Base-by-base conservation (phyloP, 2,888 invertebrate species). In the Nebria brevicollis region DNA sequence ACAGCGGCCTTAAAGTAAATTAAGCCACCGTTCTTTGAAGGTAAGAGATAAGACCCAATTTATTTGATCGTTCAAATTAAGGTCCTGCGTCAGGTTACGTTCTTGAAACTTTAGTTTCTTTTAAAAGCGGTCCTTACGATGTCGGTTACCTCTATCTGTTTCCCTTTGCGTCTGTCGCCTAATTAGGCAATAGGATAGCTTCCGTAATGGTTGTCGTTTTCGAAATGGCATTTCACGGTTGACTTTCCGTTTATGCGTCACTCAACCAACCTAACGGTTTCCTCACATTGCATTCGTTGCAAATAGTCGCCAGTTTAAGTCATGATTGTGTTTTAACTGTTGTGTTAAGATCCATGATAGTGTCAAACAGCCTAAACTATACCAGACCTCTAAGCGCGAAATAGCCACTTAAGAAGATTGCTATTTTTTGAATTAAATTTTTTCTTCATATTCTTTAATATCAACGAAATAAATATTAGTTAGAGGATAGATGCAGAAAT, bases 1-100 rank as follows among this genome's bases (percentile, higher is more conserved):
- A 34, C 34, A 34, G 34, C 81, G 43, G 43, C 65, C 75, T 76
- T 72, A 82, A 81, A 82, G 83, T 82, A 82, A 83, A 81, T 80
- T 82, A 81, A 83, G 76, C 77, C 79, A 26, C 70, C 65, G 82
- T 81, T 82, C 82, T 84, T 83, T 83, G 82, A 82, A 79, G 81
- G 80, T 82, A 80, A 66, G 78, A 84, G 83, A 83, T 83, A 83
- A 83, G 82, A 83, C 82, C 83, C 83, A 84, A 84, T 83, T 84
- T 83, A 84, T 84, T 84, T 84, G 83, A 83, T 83, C 83, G 83
- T 81, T 82, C 82, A 82, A 84, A 84, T 84, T 83, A 84, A 84
- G 83, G 77, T 34, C 75, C 82, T 34, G 13, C 83, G 84, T 83
- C 83, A 83, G 79, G 82, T 82, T 82, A 83, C 83, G 82, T 83